These are phyloP conservation scores for Schizothorax lantsangensis DNA, from an alignment of 2,797 vertebrate species.

Conservation along the genomic window DNA sequence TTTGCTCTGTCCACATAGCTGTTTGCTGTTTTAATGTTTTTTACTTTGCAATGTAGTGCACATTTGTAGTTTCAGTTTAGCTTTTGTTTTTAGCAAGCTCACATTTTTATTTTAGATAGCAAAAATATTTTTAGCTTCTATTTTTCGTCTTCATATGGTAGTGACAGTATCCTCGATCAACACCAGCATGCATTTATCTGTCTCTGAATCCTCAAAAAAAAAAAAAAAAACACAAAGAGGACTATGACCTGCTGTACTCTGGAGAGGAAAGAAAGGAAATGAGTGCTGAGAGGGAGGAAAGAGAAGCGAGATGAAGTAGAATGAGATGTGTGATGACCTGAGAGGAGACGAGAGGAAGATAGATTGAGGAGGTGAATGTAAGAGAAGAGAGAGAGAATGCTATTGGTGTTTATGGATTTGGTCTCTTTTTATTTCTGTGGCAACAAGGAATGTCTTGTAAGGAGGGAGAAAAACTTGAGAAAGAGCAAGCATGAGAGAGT, in stretches of 20 bases:
- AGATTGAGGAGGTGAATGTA: constrained; percentile 3
- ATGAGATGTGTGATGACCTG: constrained; percentile 39
- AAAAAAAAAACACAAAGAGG: background rate
- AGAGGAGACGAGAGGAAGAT: constrained; percentile 3
- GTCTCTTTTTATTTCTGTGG: constrained; percentile 34
- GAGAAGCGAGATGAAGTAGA: constrained; percentile 32
- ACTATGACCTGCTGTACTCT: background rate
- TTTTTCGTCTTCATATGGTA: background rate
- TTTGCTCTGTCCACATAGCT: background rate
- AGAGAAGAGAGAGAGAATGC: background rate
- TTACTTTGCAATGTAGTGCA: background rate
- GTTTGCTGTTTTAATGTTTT: background rate
- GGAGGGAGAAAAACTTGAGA: background rate
- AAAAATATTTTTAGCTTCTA: background rate
- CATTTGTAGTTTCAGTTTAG: background rate
- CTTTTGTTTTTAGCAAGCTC: background rate
- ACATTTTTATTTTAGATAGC: background rate
- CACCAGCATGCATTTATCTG: constrained; percentile 15
- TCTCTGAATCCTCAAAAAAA: constrained; percentile 14
- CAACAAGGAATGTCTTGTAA: constrained; percentile 24
- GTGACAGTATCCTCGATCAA: background rate
- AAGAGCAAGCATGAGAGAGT: background rate
- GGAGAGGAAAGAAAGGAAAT: constrained; percentile 26
- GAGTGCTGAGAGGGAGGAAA: constrained; percentile 11
- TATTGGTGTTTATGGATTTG: constrained; percentile 38